These are phyloP conservation scores for Hypotaenidia okinawae DNA, from an alignment of 2,797 vertebrate genomes.

Conservation along the genomic window DNA sequence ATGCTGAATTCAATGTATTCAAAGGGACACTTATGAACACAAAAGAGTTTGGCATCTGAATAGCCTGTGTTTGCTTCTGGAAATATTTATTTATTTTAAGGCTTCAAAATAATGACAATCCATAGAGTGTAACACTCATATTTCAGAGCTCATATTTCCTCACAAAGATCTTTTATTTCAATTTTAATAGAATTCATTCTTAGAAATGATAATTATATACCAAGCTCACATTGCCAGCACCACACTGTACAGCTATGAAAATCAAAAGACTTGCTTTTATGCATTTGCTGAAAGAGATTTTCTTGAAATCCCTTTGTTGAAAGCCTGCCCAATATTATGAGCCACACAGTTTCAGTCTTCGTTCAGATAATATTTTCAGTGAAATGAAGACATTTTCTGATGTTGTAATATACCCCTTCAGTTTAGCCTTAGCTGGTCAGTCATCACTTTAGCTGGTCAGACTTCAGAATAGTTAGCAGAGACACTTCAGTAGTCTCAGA, in stretches of 20 bases:
- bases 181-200: constrained; percentile 4
- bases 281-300: constrained; percentile 26
- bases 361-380: neutral
- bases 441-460: neutral
- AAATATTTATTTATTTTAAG: constrained; percentile 36
- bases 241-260: neutral
- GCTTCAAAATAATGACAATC: constrained; percentile 25
- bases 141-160: neutral
- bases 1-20: constrained; percentile 17
- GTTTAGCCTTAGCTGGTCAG: neutral
- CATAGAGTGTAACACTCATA: neutral
- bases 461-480: neutral
- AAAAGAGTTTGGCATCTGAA: constrained; percentile 48
- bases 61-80: constrained; percentile 20
- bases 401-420: neutral
- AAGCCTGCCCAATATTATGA: neutral
- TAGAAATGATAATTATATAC: neutral
- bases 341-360: neutral
- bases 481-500: neutral
- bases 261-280: neutral
- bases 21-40: constrained; percentile 13
- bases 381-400: constrained; percentile 11
- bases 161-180: neutral
- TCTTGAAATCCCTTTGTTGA: constrained; percentile 30
- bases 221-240: neutral